Base-by-base conservation (phyloP, 2,113 vertebrate species). In the Seriola aureovittata region DNA sequence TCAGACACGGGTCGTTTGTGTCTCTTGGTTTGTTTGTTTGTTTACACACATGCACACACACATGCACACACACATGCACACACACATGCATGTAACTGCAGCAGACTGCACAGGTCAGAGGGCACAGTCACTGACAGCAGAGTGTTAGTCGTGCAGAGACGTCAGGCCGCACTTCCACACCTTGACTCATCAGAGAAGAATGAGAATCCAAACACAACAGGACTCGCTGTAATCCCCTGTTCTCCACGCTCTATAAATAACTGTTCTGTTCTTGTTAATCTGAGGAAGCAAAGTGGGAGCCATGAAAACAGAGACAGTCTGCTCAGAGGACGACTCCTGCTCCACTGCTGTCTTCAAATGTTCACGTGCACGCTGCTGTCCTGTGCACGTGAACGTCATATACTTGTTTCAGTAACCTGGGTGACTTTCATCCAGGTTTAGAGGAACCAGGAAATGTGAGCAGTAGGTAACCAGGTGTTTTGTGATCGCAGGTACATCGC, bases 161-260 rank as follows among this genome's bases (percentile, higher is more conserved):
- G 16, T 14, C 16, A 72, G 16, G 36, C 36, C 46, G 81, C 63
- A 65, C 55, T 69, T 74, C 59, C 50, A 21, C 66, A 87, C 79
- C 75, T 80, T 82, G 65, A 87, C 84, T 72, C 81, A 84, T 87
- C 75, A 82, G 73, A 88, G 59, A 65, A 78, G 55, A 44, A 59
- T n/a, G 71, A 79, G 75, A 70, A 75, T 87, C 75, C 70, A 55
- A 87, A 87, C 75, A 81, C 81, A 73, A 84, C 82, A 84, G 86
- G 88, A 91, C 76, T 46, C 58, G 76, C 76, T 4, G 66, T 83
- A 82, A 90, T 87, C 84, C 88, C 80, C 77, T 25, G 78, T 82
- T 88, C 73, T 80, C 75, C 62, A 29, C 46, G 60, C 44, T 84
- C 90, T 85, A 89, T 84, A 92, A 92, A 92, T 90, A 92, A 86